A percentile compares a stretch with the other conserved stretches of the same genome.
These are phyloP conservation scores for Mythimna lalbum DNA, from an alignment of 2,888 invertebrate species.

Conservation along the genomic window DNA sequence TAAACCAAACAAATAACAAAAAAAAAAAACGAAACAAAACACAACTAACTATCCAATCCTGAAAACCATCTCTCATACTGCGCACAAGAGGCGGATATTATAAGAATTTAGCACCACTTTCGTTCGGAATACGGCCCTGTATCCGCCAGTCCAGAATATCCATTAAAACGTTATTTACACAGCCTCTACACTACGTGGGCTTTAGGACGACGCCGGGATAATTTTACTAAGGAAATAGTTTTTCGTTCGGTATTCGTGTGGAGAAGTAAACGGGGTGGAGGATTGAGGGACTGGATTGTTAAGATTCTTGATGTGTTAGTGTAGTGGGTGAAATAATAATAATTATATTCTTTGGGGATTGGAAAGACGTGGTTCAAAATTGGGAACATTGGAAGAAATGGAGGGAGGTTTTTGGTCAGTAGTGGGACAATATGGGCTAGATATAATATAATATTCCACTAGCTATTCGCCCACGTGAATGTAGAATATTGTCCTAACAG, in stretches of 20 bases:
- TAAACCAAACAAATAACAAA: conserved; percentile 18
- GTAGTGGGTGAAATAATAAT: neutral
- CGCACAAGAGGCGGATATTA: conserved; percentile 53
- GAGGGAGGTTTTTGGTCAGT: too few relatives aligned
- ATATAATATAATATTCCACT: too few relatives aligned
- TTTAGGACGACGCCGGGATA: conserved; percentile 74
- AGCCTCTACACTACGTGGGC: conserved; percentile 78
- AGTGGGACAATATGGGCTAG: too few relatives aligned
- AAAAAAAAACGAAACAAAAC: conserved; percentile 35
- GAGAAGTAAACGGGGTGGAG: conserved; percentile 36
- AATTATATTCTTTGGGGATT: too few relatives aligned
- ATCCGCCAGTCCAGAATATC: conserved; percentile 81
- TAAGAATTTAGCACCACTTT: conserved; percentile 54
- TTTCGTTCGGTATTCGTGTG: conserved; percentile 70
- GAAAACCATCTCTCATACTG: conserved; percentile 42
- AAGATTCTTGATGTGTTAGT: conserved; percentile 20
- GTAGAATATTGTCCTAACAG: too few relatives aligned
- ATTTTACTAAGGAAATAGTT: conserved; percentile 80
- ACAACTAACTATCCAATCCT: conserved; percentile 42
- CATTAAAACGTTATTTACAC: conserved; percentile 86
- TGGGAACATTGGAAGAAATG: too few relatives aligned
- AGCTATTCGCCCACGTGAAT: too few relatives aligned
- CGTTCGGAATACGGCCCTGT: conserved; percentile 59
- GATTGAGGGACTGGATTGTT: conserved; percentile 44
- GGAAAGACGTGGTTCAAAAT: too few relatives aligned